These are phyloP conservation scores for Phylloscopus whistleri DNA, from an alignment of 2,113 vertebrate species.

Conservation along the genomic window DNA sequence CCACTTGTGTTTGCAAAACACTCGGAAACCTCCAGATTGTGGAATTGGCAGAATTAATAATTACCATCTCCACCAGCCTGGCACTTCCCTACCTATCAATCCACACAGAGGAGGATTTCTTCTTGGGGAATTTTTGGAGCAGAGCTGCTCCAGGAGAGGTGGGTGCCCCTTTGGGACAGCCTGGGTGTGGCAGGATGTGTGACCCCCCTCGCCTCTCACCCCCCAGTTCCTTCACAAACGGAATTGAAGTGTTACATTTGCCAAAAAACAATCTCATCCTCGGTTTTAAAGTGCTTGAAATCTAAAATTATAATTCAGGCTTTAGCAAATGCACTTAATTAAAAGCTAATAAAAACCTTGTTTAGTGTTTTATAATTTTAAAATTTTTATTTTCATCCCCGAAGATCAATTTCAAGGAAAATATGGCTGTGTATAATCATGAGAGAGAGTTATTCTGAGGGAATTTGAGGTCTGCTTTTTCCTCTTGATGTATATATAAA, in stretches of 20 bases:
- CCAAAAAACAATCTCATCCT: background rate
- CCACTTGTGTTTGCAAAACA: background rate
- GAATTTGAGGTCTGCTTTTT: background rate
- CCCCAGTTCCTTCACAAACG: background rate
- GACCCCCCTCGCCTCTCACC: background rate
- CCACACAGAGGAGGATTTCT: background rate
- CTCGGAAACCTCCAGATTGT: background rate
- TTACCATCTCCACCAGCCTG: background rate
- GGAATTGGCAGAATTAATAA: background rate
- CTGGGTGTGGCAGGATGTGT: background rate
- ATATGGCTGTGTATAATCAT: background rate
- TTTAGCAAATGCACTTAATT: background rate
- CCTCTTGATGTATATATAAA: background rate
- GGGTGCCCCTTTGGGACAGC: background rate
- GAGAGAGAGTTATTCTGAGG: background rate
- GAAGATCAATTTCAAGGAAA: background rate
- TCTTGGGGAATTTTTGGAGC: background rate
- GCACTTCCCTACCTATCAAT: background rate
- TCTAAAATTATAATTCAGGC: background rate
- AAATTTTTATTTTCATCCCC: background rate
- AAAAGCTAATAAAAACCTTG: background rate
- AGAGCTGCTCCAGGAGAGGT: background rate
- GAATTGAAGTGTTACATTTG: background rate
- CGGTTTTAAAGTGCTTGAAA: background rate
- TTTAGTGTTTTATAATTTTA: background rate